Evolutionary conservation across 1,140 invertebrate species (phyloP), one percentile per base, ranked within the genome.

Genomic region (Tetranychus cinnabarinus): DNA sequence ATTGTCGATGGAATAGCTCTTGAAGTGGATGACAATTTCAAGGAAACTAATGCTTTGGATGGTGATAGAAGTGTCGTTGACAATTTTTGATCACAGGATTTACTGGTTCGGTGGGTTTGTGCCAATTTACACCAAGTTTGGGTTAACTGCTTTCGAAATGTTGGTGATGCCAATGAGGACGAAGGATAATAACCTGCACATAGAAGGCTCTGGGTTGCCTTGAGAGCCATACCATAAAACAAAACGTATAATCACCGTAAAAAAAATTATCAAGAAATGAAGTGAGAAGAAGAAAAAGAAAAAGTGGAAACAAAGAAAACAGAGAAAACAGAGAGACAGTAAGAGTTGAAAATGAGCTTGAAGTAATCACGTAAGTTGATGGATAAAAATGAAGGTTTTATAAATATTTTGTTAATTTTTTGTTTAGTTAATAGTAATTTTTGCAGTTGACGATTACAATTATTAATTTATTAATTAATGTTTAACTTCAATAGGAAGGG

Each of bases 341-440:
- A 52, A 56, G 60, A 61, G 60, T 64, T 60, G 61, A 54, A 50
- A 64, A 50, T 50, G 60, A 31, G n/a, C 7, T 8, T n/a, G 50
- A 52, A 15, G 46, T 15, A n/a, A 47, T 15, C 12, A 2, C 7
- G 15, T 46, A 15, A 7, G 7, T 7, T 10, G 45, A 46, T 10
- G 45, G 23, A 47, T 15, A 47, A 47, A 47, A 12, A 47, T 15
- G 46, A 47, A 47, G 46, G 23, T 47, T 12, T n/a, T 47, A n/a
- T 47, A 47, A 10, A 46, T 46, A 46, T 47, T 15, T 47, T 47
- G 23, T 23, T 23, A 23, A 23, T 23, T 23, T 23, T 23, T 23
- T 23, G 23, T 23, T 23, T 23, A 23, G 23, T 23, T 23, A 23
- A 23, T 23, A 23, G 23, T 23, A 23, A 23, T 23, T 23, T 23